Evolutionary conservation across 2,113 vertebrate genomes (phyloP), one percentile per base, ranked within the genome.

Genomic region (Columbina picui): DNA sequence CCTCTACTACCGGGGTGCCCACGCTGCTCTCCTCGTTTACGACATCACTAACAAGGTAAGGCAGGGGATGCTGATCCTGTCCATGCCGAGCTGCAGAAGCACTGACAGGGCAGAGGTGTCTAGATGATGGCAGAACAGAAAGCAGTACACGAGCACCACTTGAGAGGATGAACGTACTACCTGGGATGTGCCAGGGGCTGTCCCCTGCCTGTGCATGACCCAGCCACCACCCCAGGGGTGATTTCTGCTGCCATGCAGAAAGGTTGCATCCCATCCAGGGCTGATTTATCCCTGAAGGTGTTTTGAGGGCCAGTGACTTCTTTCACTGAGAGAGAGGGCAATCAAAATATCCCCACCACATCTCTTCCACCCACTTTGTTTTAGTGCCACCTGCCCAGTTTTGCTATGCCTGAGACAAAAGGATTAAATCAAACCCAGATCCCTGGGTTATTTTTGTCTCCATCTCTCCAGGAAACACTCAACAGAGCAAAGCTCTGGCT

Each of bases 1-100:
- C 26, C 98, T 99, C 8, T 99, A 98, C 95, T 98, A 98, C 95
- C 84, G 98, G 71, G 98, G 98, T 0, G 98, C 98, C 36, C 95
- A 97, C 0, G 97, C 98, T 0, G 98, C 97, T 1, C 87, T 99
- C 11, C 10, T 98, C 6, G 95, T 99, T 67, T 99, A 99, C 2
- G 98, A 99, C 45, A 94, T 99, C 89, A 75, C 98, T 43, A 96
- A 94, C 27, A 97, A 96, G 98, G 99, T 98, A 82, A 97, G 87
- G 23, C 14, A n/a, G 9, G 14, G 20, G 15, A 22, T 10, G 19
- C 47, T 21, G 27, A 30, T 15, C 20, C 60, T 4, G 3, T 34
- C 56, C 0, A 0, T 8, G 12, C 20, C 2, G 43, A 45, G n/a
- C 67, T 49, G 32, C 73, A 75, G 55, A 60, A 59, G 57, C 49